phyloP scores from a whole-genome alignment of 1,140 invertebrate species.

The Bombus difficillimus region DNA sequence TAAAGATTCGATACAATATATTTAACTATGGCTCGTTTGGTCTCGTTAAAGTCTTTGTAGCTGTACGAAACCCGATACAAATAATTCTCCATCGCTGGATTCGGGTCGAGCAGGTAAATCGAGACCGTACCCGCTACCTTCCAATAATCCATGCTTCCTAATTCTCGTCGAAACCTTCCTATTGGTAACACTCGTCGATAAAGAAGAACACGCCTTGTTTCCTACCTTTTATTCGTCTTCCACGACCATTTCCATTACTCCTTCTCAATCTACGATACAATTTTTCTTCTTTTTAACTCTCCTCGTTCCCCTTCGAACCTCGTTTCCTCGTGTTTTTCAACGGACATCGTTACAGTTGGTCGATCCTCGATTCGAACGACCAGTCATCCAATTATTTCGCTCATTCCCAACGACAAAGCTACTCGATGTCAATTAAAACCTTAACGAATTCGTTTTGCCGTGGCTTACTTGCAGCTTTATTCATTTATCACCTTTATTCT shows the following conservation, averaged over 20 bases:
- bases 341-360: conserved; percentile 18
- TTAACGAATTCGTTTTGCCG: conserved; percentile 41
- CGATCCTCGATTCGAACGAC: conserved; percentile 2
- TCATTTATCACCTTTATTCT: background rate
- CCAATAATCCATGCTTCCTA: background rate
- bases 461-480: background rate
- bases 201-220: background rate
- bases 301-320: background rate
- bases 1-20: background rate
- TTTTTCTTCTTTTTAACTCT: background rate
- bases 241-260: background rate
- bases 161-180: background rate
- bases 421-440: conserved; percentile 37
- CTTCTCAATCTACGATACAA: background rate
- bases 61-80: background rate
- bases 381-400: conserved; percentile 38
- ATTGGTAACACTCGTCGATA: background rate
- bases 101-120: background rate
- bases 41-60: background rate
- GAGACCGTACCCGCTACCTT: background rate
- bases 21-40: background rate
- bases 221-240: background rate
- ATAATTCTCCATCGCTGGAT: background rate
- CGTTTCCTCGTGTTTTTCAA: background rate
- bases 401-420: conserved; percentile 32